Percentiles rank a stretch among this genome's conserved stretches.
Conservation (phyloP, 2,113 vertebrate species). For the Mus pahari region DNA sequence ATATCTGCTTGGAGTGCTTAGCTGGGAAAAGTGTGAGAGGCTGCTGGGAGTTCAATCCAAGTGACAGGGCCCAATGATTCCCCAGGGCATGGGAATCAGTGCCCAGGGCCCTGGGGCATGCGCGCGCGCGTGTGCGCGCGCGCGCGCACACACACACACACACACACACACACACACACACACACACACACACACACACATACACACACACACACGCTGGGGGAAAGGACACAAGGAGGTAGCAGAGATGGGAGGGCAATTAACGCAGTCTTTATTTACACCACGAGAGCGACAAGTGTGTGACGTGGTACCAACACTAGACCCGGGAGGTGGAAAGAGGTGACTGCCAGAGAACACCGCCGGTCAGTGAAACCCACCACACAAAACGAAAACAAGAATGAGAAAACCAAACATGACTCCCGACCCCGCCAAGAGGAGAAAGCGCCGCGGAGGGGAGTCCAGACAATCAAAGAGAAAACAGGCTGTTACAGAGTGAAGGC, state of each 20-base stretch:
- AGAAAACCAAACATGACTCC: conserved; percentile 77
- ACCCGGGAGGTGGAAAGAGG: conserved; percentile 88
- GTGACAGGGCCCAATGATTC: background rate
- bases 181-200: too few relatives aligned
- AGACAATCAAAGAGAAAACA: conserved; percentile 80
- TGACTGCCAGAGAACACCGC: conserved; percentile 85
- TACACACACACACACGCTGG: too few relatives aligned
- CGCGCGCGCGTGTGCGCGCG: too few relatives aligned
- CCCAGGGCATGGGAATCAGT: accelerated
- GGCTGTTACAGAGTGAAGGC: conserved; percentile 82
- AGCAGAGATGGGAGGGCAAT: conserved; percentile 80
- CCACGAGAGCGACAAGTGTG: conserved; percentile 91
- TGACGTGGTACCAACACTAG: conserved; percentile 90
- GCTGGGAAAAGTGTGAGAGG: background rate
- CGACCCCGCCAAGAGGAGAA: conserved; percentile 84
- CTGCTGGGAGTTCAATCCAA: background rate
- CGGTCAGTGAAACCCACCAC: conserved; percentile 77
- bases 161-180: too few relatives aligned
- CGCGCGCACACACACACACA: too few relatives aligned
- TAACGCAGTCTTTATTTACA: conserved; percentile 90
- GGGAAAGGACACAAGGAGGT: conserved; percentile 46
- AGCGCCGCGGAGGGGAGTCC: conserved; percentile 70
- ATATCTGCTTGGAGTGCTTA: accelerated
- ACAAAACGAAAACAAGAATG: conserved; percentile 59
- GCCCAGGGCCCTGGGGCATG: accelerated